These are phyloP conservation scores for Eugnorisma glareosa DNA, from an alignment of 2,888 invertebrate genomes.

Conservation along the genomic window DNA sequence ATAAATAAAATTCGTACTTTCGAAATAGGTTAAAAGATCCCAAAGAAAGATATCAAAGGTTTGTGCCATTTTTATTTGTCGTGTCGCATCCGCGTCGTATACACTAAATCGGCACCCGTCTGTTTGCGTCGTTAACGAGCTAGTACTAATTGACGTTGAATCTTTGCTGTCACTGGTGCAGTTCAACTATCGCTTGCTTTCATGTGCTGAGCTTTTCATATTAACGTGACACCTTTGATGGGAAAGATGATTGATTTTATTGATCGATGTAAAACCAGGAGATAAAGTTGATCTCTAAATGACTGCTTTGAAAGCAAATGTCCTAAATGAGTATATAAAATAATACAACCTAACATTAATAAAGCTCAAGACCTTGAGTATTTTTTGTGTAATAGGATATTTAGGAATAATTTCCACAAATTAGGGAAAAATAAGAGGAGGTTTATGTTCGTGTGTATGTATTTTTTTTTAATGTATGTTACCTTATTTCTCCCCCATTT, in stretches of 20 bases:
- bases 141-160: slow-evolving; percentile 57
- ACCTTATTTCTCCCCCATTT: too few relatives aligned
- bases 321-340: too few relatives aligned
- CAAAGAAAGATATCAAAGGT: neutral
- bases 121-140: slow-evolving; percentile 61
- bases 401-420: too few relatives aligned
- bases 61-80: neutral
- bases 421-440: too few relatives aligned
- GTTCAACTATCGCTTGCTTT: slow-evolving; percentile 35
- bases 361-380: neutral
- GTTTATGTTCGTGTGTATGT: too few relatives aligned
- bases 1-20: neutral
- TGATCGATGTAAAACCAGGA: neutral
- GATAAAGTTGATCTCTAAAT: neutral
- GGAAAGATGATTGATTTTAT: slow-evolving; percentile 26
- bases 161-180: slow-evolving; percentile 54
- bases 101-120: slow-evolving; percentile 10
- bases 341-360: neutral
- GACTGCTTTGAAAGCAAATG: neutral
- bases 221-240: slow-evolving; percentile 16
- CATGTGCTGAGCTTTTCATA: slow-evolving; percentile 30
- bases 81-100: slow-evolving; percentile 40
- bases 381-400: too few relatives aligned
- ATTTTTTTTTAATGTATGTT: too few relatives aligned
- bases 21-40: neutral